phyloP scores from a whole-genome alignment of 2,888 invertebrate genomes.

The Beris morrisii region DNA sequence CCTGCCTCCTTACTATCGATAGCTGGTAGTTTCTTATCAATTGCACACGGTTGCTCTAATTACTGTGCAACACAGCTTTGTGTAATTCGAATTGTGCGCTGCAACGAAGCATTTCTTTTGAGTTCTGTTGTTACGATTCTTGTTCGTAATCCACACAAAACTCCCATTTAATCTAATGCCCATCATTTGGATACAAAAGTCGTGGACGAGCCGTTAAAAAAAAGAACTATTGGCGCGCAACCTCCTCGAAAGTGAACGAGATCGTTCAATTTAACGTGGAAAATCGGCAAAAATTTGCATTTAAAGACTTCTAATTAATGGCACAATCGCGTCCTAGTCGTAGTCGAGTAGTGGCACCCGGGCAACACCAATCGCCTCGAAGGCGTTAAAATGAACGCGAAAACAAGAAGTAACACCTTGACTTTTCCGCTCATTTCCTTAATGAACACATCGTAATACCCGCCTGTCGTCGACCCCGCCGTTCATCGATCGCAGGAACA shows the following conservation, averaged over 20 bases:
- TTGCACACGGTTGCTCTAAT: conserved; percentile 27
- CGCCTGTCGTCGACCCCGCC: no score
- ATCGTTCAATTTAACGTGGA: conserved; percentile 29
- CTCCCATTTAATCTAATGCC: conserved; percentile 29
- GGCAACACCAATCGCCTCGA: background rate
- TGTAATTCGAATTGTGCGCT: no score
- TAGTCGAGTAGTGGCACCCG: no score
- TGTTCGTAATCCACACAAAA: no score
- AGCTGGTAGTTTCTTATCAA: conserved; percentile 10
- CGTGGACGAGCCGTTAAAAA: conserved; percentile 28
- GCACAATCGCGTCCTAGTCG: background rate
- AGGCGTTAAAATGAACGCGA: conserved; percentile 31
- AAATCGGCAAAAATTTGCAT: conserved; percentile 28
- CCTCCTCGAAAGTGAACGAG: conserved; percentile 25
- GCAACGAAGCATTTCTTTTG: no score
- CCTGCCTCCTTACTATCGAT: no score
- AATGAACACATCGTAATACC: conserved; percentile 26
- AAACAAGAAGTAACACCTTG: conserved; percentile 20
- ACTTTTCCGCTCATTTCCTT: conserved; percentile 18
- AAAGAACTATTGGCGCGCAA: background rate
- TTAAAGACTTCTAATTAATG: conserved; percentile 31
- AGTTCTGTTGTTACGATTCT: no score
- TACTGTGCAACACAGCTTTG: conserved; percentile 18
- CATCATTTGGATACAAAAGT: conserved; percentile 27
- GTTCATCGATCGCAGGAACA: no score